Conservation (phyloP, 2,113 vertebrate species). For the Engystomops pustulosus region DNA sequence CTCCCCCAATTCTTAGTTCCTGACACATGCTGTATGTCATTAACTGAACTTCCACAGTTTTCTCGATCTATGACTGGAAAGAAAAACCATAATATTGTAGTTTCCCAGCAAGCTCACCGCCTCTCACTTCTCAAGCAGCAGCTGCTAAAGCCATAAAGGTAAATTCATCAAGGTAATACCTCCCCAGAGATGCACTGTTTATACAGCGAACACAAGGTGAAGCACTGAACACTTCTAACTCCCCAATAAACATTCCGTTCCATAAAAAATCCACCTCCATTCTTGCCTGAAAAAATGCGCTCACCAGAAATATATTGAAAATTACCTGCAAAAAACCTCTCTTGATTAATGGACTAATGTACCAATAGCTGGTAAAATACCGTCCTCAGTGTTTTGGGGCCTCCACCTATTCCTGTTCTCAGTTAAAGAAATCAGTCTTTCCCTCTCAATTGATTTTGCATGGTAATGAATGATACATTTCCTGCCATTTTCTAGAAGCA, state of each 20-base stretch:
- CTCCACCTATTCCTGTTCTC: conserved; percentile 2
- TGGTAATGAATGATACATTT: conserved; percentile 48
- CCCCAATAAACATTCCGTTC: conserved; percentile 47
- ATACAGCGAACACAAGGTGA: conserved; percentile 55
- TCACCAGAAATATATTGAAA: conserved; percentile 48
- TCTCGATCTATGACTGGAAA: conserved; percentile 42
- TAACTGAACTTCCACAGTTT: conserved; percentile 47
- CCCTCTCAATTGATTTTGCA: conserved; percentile 42
- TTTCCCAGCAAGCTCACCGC: conserved; percentile 41
- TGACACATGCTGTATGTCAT: conserved; percentile 55
- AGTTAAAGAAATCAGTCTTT: conserved; percentile 29
- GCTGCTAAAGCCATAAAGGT: conserved; percentile 56
- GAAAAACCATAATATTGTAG: conserved; percentile 39
- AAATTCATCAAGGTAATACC: conserved; percentile 54
- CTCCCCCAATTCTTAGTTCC: conserved; percentile 42
- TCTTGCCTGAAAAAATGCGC: conserved; percentile 3
- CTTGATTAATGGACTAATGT: conserved; percentile 48
- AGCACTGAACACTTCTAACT: conserved; percentile 37
- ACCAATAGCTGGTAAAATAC: background rate
- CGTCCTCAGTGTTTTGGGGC: background rate
- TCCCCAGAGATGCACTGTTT: conserved; percentile 49
- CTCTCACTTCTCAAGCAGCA: conserved; percentile 44
- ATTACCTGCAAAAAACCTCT: conserved; percentile 16
- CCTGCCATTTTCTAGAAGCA: conserved; percentile 33
- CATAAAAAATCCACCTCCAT: conserved; percentile 49